Evolutionary conservation across 2,888 invertebrate species (phyloP).

Genomic region (Falcaria lacertinaria): DNA sequence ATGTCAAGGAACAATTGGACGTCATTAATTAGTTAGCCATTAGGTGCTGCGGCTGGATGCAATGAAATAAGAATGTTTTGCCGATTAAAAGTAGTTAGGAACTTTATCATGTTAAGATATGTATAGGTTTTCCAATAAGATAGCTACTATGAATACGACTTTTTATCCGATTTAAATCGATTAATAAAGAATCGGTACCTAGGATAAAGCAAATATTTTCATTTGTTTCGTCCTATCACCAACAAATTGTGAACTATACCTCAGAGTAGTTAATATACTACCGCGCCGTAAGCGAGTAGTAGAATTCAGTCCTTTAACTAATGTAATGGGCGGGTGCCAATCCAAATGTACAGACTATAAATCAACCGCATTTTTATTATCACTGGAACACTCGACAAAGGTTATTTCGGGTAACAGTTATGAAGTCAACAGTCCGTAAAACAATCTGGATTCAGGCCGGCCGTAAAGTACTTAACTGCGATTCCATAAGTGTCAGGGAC

Average conservation of each 20-base stretch:
- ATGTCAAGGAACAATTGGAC: neutral
- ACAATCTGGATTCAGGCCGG: slow-evolving; percentile 42
- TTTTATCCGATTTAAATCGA: too few relatives aligned
- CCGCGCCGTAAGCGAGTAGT: slow-evolving; percentile 11
- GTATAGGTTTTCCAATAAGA: too few relatives aligned
- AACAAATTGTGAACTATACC: neutral
- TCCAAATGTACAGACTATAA: slow-evolving; percentile 52
- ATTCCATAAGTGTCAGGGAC: slow-evolving; percentile 1
- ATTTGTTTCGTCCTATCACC: slow-evolving; percentile 5
- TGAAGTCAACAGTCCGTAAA: slow-evolving; percentile 57
- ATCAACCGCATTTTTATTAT: slow-evolving; percentile 65
- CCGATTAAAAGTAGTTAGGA: too few relatives aligned
- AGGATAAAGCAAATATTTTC: slow-evolving; percentile 13
- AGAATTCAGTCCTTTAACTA: slow-evolving; percentile 37
- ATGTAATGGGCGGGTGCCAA: slow-evolving; percentile 54
- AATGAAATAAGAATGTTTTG: neutral
- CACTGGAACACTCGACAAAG: slow-evolving; percentile 44
- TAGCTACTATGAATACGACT: too few relatives aligned
- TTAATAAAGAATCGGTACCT: too few relatives aligned
- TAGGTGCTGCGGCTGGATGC: neutral
- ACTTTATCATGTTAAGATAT: too few relatives aligned
- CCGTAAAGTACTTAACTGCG: slow-evolving; percentile 13
- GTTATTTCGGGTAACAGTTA: slow-evolving; percentile 56
- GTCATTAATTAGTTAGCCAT: neutral
- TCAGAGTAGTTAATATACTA: too few relatives aligned